phyloP scores from a whole-genome alignment of 2,888 invertebrate genomes.

The Trypoxylon attenuatum region DNA sequence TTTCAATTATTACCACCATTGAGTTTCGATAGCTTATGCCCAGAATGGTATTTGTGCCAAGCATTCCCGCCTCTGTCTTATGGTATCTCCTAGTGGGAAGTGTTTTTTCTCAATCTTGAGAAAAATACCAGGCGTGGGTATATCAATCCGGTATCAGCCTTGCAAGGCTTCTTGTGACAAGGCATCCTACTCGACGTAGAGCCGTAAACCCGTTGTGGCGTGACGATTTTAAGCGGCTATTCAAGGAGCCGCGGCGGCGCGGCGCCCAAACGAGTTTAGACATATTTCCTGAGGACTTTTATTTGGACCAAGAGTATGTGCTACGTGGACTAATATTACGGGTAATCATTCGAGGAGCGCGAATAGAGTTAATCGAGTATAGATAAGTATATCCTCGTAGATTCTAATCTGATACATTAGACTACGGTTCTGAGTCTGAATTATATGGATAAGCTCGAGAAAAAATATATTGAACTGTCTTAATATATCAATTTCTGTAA shows the following conservation, averaged over 20 bases:
- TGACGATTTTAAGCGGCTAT: conserved; percentile 38
- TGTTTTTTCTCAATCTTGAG: conserved; percentile 52
- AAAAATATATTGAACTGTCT: conserved; percentile 20
- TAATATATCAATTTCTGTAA: conserved; percentile 27
- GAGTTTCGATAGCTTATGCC: no score
- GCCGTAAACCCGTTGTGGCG: conserved; percentile 51
- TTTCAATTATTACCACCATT: no score
- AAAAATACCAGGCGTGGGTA: conserved; percentile 42
- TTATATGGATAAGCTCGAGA: conserved; percentile 5
- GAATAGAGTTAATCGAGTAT: neutral
- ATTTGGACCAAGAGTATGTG: conserved; percentile 5
- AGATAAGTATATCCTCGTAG: neutral
- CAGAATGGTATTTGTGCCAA: no score
- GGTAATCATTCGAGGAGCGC: conserved; percentile 28
- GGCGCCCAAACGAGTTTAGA: conserved; percentile 9
- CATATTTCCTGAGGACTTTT: conserved; percentile 36
- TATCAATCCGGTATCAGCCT: conserved; percentile 47
- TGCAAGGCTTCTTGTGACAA: conserved; percentile 57
- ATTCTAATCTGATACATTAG: conserved; percentile 15
- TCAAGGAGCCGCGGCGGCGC: conserved; percentile 34
- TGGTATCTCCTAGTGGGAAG: conserved; percentile 27
- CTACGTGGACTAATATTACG: conserved; percentile 15
- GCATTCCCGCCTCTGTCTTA: conserved; percentile 28
- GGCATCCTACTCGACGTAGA: conserved; percentile 45
- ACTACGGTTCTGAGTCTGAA: conserved; percentile 5